A percentile compares a stretch with the other conserved stretches of the same genome.
Conservation (phyloP, 1,140 invertebrate species). For the Drosophila pseudoananassae region DNA sequence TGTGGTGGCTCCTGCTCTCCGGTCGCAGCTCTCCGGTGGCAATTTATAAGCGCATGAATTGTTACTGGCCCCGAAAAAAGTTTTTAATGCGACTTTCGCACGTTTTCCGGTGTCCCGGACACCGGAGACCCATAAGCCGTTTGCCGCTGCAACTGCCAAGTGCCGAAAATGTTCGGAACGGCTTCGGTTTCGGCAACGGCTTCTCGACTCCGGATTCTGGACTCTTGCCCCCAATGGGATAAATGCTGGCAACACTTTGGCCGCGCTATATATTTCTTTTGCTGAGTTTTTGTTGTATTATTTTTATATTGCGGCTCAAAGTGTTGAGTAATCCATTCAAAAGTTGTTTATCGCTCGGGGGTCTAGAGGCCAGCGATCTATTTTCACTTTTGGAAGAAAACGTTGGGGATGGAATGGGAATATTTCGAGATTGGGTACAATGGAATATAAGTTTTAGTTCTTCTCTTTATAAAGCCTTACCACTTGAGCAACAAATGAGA, state of each 20-base stretch:
- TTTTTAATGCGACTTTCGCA: slow-evolving; percentile 72
- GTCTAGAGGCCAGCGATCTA: slow-evolving; percentile 29
- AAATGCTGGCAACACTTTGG: slow-evolving; percentile 32
- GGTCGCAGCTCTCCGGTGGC: slow-evolving; percentile 43
- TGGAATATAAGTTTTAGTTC: too few species aligned
- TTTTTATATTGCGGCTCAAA: slow-evolving; percentile 21
- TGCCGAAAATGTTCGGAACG: slow-evolving; percentile 28
- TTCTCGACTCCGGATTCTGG: background rate
- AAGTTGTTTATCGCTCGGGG: slow-evolving; percentile 39
- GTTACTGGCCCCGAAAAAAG: slow-evolving; percentile 62
- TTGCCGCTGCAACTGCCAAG: slow-evolving; percentile 28
- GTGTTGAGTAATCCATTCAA: slow-evolving; percentile 45
- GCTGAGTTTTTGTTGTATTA: background rate
- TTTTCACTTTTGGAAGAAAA: slow-evolving; percentile 30
- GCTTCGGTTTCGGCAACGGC: slow-evolving; percentile 4
- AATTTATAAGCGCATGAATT: slow-evolving; percentile 76
- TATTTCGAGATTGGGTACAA: background rate
- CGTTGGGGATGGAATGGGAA: background rate
- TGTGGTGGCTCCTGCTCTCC: slow-evolving; percentile 13
- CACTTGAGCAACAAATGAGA: too few species aligned
- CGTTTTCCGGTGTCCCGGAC: slow-evolving; percentile 60
- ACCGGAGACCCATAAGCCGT: slow-evolving; percentile 46
- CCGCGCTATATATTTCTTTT: background rate
- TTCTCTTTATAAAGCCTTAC: too few species aligned
- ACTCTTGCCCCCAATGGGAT: slow-evolving; percentile 29